Conservation (phyloP, 2,888 invertebrate species). For the Drosophila austrosaltans region DNA sequence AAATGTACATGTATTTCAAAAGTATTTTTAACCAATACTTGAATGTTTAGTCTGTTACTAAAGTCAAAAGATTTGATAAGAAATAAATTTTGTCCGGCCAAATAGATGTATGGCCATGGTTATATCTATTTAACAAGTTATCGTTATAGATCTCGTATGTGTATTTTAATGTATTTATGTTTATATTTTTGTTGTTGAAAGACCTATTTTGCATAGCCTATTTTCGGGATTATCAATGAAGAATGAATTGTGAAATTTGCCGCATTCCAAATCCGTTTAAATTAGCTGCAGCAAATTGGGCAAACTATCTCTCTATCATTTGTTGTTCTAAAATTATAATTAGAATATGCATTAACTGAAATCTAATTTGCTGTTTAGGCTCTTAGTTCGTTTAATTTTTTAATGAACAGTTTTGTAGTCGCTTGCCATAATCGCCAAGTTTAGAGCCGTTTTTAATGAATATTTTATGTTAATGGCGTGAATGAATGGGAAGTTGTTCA, state of each 20-base stretch:
- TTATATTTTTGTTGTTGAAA: background rate
- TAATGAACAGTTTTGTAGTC: slow-evolving; percentile 1
- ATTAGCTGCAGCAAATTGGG: background rate
- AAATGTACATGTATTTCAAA: too few relatives aligned
- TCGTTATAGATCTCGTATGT: too few relatives aligned
- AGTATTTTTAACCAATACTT: too few relatives aligned
- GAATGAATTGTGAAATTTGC: background rate
- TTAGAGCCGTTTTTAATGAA: slow-evolving; percentile 12
- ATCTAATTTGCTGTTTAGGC: slow-evolving; percentile 4
- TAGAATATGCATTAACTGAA: slow-evolving; percentile 1
- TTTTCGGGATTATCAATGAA: background rate
- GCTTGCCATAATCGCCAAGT: slow-evolving; percentile 7
- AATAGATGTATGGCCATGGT: too few relatives aligned
- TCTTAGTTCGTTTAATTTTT: slow-evolving; percentile 5
- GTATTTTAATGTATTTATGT: too few relatives aligned
- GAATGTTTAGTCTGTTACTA: too few relatives aligned
- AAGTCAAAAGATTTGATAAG: too few relatives aligned
- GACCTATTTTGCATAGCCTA: background rate
- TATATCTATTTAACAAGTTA: too few relatives aligned
- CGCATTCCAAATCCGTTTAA: background rate
- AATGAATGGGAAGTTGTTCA: background rate
- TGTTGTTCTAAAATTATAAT: background rate
- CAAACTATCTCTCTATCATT: background rate
- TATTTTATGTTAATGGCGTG: slow-evolving; percentile 7
- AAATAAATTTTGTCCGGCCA: too few relatives aligned